phyloP scores from a whole-genome alignment of 2,113 vertebrate genomes.

The Hiodon alosoides region DNA sequence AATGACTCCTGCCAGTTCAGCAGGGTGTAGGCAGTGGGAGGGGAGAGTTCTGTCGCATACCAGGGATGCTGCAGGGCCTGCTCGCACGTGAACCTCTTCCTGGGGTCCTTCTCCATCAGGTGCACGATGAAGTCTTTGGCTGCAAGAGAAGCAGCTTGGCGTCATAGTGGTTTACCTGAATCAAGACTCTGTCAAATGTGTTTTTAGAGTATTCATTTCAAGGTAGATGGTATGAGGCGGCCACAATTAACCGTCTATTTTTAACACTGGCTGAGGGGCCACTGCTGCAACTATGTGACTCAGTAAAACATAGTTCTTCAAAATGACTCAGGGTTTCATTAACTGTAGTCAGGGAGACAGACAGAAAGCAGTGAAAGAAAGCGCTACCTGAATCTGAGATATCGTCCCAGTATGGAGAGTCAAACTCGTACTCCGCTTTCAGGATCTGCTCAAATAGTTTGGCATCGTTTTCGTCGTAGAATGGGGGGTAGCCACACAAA shows the following conservation, averaged over 20 bases:
- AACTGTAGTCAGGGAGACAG: not conserved
- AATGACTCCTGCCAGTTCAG: no score
- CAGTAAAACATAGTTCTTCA: no score
- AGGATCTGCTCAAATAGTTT: constrained; percentile 97
- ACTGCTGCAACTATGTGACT: no score
- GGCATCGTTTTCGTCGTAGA: constrained; percentile 94
- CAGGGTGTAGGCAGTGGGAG: not conserved
- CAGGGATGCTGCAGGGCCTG: constrained; percentile 95
- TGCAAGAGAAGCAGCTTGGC: constrained; percentile 35
- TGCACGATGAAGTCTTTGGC: constrained; percentile 97
- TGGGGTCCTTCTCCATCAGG: constrained; percentile 91
- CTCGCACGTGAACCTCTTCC: constrained; percentile 86
- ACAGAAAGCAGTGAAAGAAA: not conserved
- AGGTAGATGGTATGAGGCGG: not conserved
- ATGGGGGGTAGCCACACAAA: constrained; percentile 93
- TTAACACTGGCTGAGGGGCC: no score
- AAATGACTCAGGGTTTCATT: no score
- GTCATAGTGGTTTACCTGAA: not conserved
- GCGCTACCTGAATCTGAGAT: constrained; percentile 91
- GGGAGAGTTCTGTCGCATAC: constrained; percentile 52
- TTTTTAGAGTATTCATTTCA: no score
- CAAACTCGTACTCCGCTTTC: constrained; percentile 93
- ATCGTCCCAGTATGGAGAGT: constrained; percentile 97
- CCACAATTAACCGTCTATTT: no score
- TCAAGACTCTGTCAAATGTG: not conserved